Conservation (phyloP, 1,140 invertebrate genomes). For the Euura lappo region DNA sequence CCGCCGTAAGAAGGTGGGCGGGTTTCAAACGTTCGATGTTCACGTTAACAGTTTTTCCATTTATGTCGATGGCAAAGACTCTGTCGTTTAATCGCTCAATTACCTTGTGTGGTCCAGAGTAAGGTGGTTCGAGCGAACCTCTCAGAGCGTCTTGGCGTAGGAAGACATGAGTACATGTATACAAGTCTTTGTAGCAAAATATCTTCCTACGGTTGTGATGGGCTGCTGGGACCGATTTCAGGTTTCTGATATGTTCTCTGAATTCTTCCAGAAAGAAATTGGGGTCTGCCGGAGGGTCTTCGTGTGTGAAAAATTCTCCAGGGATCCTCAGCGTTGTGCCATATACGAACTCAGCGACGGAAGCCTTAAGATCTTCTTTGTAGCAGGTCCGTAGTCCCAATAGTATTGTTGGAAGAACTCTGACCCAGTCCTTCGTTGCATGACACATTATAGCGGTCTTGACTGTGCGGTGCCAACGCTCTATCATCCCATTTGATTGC, state of each 20-base stretch:
- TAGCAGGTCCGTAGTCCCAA: slow-evolving; percentile 24
- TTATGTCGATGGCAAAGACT: slow-evolving; percentile 20
- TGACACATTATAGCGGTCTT: slow-evolving; percentile 31
- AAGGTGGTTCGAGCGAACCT: slow-evolving; percentile 29
- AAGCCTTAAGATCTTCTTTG: slow-evolving; percentile 31
- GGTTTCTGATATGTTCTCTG: slow-evolving; percentile 17
- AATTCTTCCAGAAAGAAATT: slow-evolving; percentile 20
- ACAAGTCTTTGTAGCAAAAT: slow-evolving; percentile 28
- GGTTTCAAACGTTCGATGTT: slow-evolving; percentile 25
- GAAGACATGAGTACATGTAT: slow-evolving; percentile 34
- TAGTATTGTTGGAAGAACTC: slow-evolving; percentile 28
- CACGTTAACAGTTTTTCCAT: slow-evolving; percentile 13
- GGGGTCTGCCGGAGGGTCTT: slow-evolving; percentile 12
- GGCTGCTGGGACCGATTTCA: background rate
- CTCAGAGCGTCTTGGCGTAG: slow-evolving; percentile 28
- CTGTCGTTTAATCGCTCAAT: slow-evolving; percentile 23
- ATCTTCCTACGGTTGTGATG: background rate
- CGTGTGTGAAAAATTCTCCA: slow-evolving; percentile 25
- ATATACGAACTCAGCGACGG: slow-evolving; percentile 36
- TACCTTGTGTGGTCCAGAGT: slow-evolving; percentile 32
- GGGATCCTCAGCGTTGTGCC: slow-evolving; percentile 32
- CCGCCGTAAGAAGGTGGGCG: slow-evolving; percentile 11
- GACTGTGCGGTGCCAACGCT: slow-evolving; percentile 37
- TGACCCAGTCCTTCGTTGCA: slow-evolving; percentile 15
- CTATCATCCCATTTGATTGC: slow-evolving; percentile 38